phyloP scores from a whole-genome alignment of 2,113 vertebrate species.

The Upupa epops region DNA sequence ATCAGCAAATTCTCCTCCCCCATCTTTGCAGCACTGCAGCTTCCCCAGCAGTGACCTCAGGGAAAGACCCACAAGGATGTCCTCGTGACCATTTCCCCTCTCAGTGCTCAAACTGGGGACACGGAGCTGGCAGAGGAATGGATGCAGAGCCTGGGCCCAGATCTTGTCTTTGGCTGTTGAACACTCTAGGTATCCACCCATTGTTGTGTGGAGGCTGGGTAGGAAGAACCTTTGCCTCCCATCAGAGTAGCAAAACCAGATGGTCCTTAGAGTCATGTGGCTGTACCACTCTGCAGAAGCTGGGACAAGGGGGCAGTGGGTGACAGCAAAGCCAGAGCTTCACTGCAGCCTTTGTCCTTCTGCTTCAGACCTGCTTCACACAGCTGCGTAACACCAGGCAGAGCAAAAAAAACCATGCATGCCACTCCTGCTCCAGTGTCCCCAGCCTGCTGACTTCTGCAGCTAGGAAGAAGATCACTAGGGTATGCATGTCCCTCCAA shows the following conservation, averaged over 20 bases:
- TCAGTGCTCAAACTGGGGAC: rapidly evolving
- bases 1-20: neutral
- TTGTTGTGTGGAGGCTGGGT: neutral
- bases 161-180: neutral
- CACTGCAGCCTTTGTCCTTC: neutral
- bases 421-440: rapidly evolving
- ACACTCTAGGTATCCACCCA: neutral
- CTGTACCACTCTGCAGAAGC: neutral
- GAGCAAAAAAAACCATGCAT: neutral
- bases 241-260: neutral
- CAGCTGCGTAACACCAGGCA: neutral
- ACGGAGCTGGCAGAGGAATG: neutral
- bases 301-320: neutral
- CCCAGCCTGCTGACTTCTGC: neutral
- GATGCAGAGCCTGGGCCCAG: neutral
- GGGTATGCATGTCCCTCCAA: neutral
- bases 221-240: neutral
- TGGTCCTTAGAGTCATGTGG: neutral
- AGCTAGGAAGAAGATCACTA: neutral
- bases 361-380: neutral
- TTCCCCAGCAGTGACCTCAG: neutral
- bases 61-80: neutral
- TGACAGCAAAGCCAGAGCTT: neutral
- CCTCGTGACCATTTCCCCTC: neutral
- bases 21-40: neutral